Evolutionary conservation across 2,888 invertebrate genomes (phyloP), one percentile per base, ranked within the genome.

Genomic region (Alloscopus bannaensis): DNA sequence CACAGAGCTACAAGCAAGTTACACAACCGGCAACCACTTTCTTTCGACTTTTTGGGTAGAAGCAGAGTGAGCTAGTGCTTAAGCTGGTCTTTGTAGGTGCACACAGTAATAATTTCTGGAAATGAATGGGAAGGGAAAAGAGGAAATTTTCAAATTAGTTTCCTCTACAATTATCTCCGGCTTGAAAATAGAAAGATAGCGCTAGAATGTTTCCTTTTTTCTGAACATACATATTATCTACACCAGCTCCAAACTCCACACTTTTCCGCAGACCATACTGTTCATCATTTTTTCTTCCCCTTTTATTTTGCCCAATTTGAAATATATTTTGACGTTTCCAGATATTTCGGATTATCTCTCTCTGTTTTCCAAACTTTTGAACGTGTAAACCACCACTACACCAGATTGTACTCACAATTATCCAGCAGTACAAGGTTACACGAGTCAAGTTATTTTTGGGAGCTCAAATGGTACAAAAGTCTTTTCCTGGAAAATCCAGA

Each of bases 101-200:
- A 16, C 31, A n/a, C 2, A 22, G 40, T 36, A 8, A 62, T 47
- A 24, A 68, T 76, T 60, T 69, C 22, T 68, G 42, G 45, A 81
- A 84, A 82, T 84, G 82, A 82, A 82, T 82, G 81, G 73, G 70
- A 55, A 40, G 16, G 69, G 40, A 42, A 81, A 82, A 84, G 65
- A 82, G 82, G 81, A 84, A 84, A 84, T 82, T 82, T 82, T 84
- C 81, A 84, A 82, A 84, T 84, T 84, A 84, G 82, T 81, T 84
- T 84, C 82, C 82, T 82, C 82, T 80, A 68, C 79, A 84, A 82
- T 84, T 82, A 81, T 71, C 31, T 70, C 50, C 60, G 20, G 36
- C 28, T 26, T 40, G 50, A 71, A 52, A 52, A 55, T 52, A 28
- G 40, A 57, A 42, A 40, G 3, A 18, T 6, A 8, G 31, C 52